Evolutionary conservation across 2,888 invertebrate genomes (phyloP), one percentile per base, ranked within the genome.

Genomic region (Oscheius onirici): DNA sequence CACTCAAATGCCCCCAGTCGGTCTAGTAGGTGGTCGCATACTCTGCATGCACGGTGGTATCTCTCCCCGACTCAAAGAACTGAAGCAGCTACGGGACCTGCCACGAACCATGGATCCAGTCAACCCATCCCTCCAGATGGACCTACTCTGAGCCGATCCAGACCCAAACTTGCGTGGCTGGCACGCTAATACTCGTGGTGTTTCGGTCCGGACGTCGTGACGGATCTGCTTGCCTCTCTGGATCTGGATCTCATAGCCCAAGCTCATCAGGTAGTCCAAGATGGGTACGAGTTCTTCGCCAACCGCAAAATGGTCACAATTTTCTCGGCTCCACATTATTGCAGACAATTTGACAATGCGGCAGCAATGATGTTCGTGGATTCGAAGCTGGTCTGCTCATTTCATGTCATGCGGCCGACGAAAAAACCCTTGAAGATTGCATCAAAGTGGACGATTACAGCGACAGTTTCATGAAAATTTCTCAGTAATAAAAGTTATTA

Each of bases 251-350:
- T 60, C 22, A 41, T 60, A 10, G 60, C 26, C 26, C 15, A 41
- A 34, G 60, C 60, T n/a, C 60, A 60, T 60, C 60, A 60, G 88
- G 89, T 89, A 46, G 90, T 91, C 11, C 90, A 90, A 84, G 90
- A 90, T 86, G 91, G 91, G 20, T 91, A 91, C 86, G 90, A 91
- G 84, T 91, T 91, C 84, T 91, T 91, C 83, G 83, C 82, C 15
- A 78, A 83, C 51, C 78, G 79, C 40, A 82, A 80, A 63, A 67
- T 84, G 44, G 78, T 78, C 11, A 81, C 81, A 3, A 79, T 81
- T 51, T 82, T 81, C 72, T 81, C 81, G 20, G 81, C 81, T 11
- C 81, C 81, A 10, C 78, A 81, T 49, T 81, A 81, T 68, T 81
- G 81, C 44, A 78, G 80, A 20, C 77, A 83, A 46, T 84, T 84